Conservation (phyloP, 2,797 vertebrate genomes). For the Paratrypauchen microcephalus region DNA sequence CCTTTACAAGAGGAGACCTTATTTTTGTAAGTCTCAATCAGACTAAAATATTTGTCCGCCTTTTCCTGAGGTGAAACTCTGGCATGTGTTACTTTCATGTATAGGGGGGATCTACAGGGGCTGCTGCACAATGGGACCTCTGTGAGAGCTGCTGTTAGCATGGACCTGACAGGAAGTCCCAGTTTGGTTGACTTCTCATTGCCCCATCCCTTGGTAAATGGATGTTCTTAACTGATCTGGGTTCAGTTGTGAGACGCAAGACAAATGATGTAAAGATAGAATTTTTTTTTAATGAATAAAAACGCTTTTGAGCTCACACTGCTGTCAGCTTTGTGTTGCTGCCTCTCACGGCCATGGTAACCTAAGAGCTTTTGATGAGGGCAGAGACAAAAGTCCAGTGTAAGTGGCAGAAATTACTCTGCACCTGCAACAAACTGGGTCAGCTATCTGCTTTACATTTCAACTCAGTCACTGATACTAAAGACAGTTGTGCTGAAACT, state of each 20-base stretch:
- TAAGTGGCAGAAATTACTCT: slow-evolving; percentile 49
- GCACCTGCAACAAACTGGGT: slow-evolving; percentile 59
- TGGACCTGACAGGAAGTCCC: slow-evolving; percentile 73
- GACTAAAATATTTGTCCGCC: slow-evolving; percentile 73
- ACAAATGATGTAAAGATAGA: slow-evolving; percentile 34
- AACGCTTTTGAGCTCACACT: not conserved
- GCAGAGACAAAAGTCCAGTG: slow-evolving; percentile 49
- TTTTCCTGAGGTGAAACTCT: slow-evolving; percentile 75
- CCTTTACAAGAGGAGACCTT: slow-evolving; percentile 66
- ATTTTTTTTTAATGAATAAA: slow-evolving; percentile 8
- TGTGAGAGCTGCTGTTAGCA: slow-evolving; percentile 76
- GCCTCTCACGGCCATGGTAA: slow-evolving; percentile 48
- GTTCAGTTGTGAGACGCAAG: slow-evolving; percentile 8
- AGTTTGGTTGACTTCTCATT: slow-evolving; percentile 49
- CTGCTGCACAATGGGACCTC: slow-evolving; percentile 78
- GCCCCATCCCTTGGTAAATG: slow-evolving; percentile 17
- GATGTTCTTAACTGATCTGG: slow-evolving; percentile 21
- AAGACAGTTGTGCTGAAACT: slow-evolving; percentile 14
- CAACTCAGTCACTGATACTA: slow-evolving; percentile 16
- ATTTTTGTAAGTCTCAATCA: slow-evolving; percentile 69
- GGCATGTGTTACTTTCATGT: slow-evolving; percentile 78
- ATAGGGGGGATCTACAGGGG: slow-evolving; percentile 62
- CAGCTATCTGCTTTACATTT: slow-evolving; percentile 20
- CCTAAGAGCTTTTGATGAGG: slow-evolving; percentile 59
- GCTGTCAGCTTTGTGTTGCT: slow-evolving; percentile 27